Evolutionary conservation across 92 coral and sea anemone genomes (phyloP).

Genomic region (Blastomussa wellsi): DNA sequence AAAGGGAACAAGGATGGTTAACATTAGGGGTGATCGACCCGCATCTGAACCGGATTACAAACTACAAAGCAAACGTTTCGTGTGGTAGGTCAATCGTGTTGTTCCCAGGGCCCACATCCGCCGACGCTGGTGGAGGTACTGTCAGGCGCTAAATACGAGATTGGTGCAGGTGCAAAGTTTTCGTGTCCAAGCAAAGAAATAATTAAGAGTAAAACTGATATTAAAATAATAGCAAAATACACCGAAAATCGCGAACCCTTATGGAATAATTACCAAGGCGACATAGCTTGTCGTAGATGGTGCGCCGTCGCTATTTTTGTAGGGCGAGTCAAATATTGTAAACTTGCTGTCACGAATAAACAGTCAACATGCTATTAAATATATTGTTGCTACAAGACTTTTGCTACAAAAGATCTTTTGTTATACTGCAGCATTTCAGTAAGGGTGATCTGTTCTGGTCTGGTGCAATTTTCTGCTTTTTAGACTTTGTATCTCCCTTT

Average conservation of each 20-base stretch:
- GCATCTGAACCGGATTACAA: background rate
- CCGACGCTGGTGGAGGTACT: background rate
- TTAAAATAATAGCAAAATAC: background rate
- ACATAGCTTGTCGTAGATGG: background rate
- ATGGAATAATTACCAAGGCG: background rate
- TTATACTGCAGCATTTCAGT: background rate
- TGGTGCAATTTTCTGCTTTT: background rate
- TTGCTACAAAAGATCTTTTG: background rate
- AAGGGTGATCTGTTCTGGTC: background rate
- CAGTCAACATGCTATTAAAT: background rate
- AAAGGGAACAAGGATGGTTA: background rate
- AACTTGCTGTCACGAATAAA: conserved; percentile 20
- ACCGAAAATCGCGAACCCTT: background rate
- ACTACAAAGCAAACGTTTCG: background rate
- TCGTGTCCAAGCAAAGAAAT: background rate
- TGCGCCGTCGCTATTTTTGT: background rate
- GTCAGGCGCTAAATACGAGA: background rate
- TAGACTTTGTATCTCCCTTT: background rate
- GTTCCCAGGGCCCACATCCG: background rate
- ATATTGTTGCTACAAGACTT: background rate
- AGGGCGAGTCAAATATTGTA: background rate
- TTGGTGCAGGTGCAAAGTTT: background rate
- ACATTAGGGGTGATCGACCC: background rate
- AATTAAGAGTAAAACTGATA: background rate
- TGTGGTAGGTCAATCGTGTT: background rate